Evolutionary conservation across 2,888 invertebrate genomes (phyloP).

Genomic region (Bibio marci): DNA sequence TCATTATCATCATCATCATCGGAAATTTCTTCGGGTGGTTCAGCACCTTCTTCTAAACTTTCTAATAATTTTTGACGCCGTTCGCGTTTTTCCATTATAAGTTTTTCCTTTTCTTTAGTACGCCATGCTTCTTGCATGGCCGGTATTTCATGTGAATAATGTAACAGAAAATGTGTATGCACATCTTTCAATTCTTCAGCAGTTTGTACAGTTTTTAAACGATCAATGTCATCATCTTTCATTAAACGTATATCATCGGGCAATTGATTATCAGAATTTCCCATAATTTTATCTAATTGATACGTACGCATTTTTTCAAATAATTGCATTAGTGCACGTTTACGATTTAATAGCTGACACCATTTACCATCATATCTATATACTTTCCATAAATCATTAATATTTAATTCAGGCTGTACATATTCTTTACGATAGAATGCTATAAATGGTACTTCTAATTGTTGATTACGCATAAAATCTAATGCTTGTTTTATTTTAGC

Average conservation of each 20-base stretch:
- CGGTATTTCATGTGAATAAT: slow-evolving; percentile 73
- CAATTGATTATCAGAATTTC: slow-evolving; percentile 65
- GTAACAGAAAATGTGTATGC: slow-evolving; percentile 81
- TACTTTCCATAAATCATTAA: slow-evolving; percentile 96
- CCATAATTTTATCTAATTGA: slow-evolving; percentile 68
- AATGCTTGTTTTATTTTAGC: slow-evolving; percentile 88
- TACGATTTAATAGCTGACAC: slow-evolving; percentile 76
- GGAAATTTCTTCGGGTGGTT: slow-evolving; percentile 17
- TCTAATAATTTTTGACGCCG: slow-evolving; percentile 14
- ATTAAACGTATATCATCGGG: slow-evolving; percentile 69
- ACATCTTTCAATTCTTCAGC: slow-evolving; percentile 87
- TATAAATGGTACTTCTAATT: slow-evolving; percentile 94
- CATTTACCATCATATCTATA: slow-evolving; percentile 91
- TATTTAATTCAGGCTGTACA: slow-evolving; percentile 82
- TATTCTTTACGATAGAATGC: slow-evolving; percentile 98
- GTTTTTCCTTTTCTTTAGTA: slow-evolving; percentile 45
- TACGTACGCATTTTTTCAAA: slow-evolving; percentile 86
- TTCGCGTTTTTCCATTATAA: slow-evolving; percentile 32
- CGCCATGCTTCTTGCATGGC: slow-evolving; percentile 63
- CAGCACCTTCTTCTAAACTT: slow-evolving; percentile 14
- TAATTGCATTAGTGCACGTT: slow-evolving; percentile 61
- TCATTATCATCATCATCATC: slow-evolving; percentile 42
- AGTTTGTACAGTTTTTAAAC: slow-evolving; percentile 58
- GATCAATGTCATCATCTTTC: slow-evolving; percentile 69
- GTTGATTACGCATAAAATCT: slow-evolving; percentile 90